Base-by-base conservation (phyloP, 2,113 vertebrate genomes). In the Phylloscopus trochilus region DNA sequence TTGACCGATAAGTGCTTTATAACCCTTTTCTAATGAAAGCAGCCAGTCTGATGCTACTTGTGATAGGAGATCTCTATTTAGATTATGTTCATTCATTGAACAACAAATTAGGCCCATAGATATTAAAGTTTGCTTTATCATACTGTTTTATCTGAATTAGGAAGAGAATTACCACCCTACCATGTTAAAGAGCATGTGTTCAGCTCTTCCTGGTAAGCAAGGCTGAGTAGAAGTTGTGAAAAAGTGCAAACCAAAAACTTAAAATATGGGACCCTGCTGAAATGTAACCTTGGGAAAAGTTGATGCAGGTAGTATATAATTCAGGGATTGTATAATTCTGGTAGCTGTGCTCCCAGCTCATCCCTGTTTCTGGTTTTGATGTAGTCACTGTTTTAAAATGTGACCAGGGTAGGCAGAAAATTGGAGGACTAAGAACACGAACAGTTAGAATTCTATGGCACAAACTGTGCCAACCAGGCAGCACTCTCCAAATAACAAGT, bases 11-110 rank as follows among this genome's bases (percentile, higher is more conserved):
- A 96, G 62, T 78, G 64, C 49, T 69, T 83, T 81, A 72, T 23
- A 70, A 83, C 68, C 6, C 52, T 88, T 68, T 86, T 73, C 27
- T 15, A 94, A 94, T 89, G 90, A 94, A 93, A 89, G 90, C 44
- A 79, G 83, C 27, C 41, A 86, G 46, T 66, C 20, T 62, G 87
- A 94, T 93, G 56, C 37, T 78, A 72, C 49, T 74, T 56, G 21
- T 58, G 88, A 91, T 89, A 89, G 4, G 33, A 85, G 80, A 95
- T 95, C 90, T 85, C 74, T 87, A 51, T 84, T 86, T 91, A 90
- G 69, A 94, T 89, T 80, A 62, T 16, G 1, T 70, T 63, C 53
- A 83, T 83, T 88, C 10, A 93, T 44, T 86, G 83, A 93, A 90
- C 88, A 83, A 89, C 43, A 92, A 86, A 95, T 89, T 81, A 94